phyloP scores from a whole-genome alignment of 2,888 invertebrate species.

The Megalurothrips usitatus region DNA sequence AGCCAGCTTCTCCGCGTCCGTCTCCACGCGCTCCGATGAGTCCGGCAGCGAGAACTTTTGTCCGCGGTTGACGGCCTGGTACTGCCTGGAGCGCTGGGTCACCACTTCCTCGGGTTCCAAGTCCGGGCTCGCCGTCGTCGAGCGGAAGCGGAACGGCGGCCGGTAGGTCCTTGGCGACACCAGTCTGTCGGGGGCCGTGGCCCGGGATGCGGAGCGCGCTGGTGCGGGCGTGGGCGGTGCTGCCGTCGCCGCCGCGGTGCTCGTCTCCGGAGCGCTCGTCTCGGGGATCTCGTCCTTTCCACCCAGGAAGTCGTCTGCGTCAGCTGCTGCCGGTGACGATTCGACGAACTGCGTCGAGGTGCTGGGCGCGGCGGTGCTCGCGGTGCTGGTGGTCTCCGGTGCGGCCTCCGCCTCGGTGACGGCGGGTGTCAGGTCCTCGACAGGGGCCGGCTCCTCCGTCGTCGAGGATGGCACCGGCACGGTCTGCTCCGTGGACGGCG shows the following conservation, averaged over 20 bases:
- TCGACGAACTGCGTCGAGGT: neutral
- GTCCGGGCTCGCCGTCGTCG: neutral
- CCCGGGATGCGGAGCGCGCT: neutral
- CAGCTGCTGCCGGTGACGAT: neutral
- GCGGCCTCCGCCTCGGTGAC: neutral
- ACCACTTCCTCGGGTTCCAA: neutral
- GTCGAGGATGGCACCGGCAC: neutral
- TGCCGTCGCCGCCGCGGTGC: neutral
- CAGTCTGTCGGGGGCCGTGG: neutral
- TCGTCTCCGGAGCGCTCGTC: neutral
- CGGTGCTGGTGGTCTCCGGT: neutral
- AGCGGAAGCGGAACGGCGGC: neutral
- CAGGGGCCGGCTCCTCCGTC: neutral
- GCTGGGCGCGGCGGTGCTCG: neutral
- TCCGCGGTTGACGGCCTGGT: neutral
- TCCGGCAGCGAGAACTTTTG: conserved; percentile 8
- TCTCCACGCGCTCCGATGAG: conserved; percentile 2
- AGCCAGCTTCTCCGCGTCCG: neutral
- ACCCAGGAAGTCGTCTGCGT: neutral
- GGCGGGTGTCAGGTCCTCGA: neutral
- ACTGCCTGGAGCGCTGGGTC: neutral
- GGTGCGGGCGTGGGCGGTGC: neutral
- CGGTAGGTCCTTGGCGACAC: neutral
- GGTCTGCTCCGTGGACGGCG: neutral
- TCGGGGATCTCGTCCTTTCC: neutral